phyloP scores from a whole-genome alignment of 2,113 vertebrate genomes.

The Chinchilla lanigera region DNA sequence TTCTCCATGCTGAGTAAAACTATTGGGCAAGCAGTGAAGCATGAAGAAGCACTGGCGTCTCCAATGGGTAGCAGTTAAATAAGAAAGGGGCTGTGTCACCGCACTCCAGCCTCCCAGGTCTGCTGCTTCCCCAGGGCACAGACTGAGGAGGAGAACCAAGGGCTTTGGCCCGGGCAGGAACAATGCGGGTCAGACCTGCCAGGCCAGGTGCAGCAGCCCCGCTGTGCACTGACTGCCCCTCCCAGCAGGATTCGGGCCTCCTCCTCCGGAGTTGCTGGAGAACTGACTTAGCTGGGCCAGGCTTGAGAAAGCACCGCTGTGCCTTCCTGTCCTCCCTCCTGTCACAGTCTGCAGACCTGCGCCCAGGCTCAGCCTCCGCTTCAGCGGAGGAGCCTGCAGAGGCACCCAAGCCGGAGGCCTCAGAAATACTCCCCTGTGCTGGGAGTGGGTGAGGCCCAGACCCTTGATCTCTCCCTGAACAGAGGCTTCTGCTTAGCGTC shows the following conservation, averaged over 20 bases:
- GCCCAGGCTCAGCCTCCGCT: slow-evolving; percentile 49
- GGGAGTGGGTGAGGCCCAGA: background rate
- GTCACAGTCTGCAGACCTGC: slow-evolving; percentile 39
- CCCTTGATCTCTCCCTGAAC: background rate
- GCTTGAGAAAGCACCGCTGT: background rate
- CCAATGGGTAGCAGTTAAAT: slow-evolving; percentile 80
- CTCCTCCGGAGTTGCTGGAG: slow-evolving; percentile 19
- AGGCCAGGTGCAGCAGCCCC: background rate
- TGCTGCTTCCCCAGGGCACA: background rate
- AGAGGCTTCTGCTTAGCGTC: background rate
- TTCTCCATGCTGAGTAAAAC: slow-evolving; percentile 84
- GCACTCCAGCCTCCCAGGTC: background rate
- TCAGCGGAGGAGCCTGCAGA: background rate
- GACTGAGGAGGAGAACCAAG: background rate
- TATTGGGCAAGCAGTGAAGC: slow-evolving; percentile 79
- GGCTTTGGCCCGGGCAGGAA: background rate
- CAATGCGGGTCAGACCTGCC: background rate
- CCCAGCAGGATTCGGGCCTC: background rate
- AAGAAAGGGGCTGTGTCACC: slow-evolving; percentile 7
- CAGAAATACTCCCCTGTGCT: background rate
- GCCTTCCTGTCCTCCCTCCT: background rate
- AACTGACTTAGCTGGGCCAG: background rate
- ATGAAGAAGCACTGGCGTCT: slow-evolving; percentile 73
- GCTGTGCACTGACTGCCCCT: background rate
- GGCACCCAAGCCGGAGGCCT: background rate